These are phyloP conservation scores for Brachypodius melanocephalos DNA, from an alignment of 2,113 vertebrate genomes.

Conservation along the genomic window DNA sequence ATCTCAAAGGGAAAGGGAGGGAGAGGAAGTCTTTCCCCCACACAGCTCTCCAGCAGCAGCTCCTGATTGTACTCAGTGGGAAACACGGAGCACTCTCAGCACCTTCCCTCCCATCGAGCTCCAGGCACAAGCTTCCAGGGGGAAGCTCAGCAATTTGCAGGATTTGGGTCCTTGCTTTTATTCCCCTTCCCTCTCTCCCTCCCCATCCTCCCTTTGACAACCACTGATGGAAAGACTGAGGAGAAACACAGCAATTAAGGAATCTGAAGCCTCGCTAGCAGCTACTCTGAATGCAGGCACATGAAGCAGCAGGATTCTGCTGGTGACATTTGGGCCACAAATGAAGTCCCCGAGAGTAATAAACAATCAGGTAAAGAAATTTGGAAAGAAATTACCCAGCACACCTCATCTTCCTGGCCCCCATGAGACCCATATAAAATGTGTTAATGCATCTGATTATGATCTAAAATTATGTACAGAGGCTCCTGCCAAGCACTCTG, in stretches of 20 bases:
- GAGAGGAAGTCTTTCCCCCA: not conserved
- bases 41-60: not conserved
- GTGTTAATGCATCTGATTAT: conserved; percentile 66
- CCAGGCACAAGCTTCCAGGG: not conserved
- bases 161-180: not conserved
- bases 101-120: not conserved
- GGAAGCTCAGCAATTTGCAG: not conserved
- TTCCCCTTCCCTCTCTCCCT: not conserved
- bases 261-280: not conserved
- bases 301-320: conserved; percentile 11
- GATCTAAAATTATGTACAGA: conserved; percentile 58
- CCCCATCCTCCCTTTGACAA: not conserved
- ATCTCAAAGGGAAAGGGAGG: not conserved
- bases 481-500: conserved; percentile 56
- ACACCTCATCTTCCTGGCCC: conserved; percentile 32
- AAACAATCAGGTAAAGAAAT: conserved; percentile 60
- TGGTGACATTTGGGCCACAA: conserved; percentile 37
- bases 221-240: not conserved
- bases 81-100: not conserved
- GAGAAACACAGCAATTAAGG: not conserved
- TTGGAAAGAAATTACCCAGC: conserved; percentile 55
- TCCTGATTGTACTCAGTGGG: not conserved
- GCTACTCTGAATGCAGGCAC: conserved; percentile 21
- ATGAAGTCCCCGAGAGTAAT: conserved; percentile 48
- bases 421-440: conserved; percentile 52